phyloP scores from a whole-genome alignment of 2,888 invertebrate genomes.

The Danaus chrysippus region DNA sequence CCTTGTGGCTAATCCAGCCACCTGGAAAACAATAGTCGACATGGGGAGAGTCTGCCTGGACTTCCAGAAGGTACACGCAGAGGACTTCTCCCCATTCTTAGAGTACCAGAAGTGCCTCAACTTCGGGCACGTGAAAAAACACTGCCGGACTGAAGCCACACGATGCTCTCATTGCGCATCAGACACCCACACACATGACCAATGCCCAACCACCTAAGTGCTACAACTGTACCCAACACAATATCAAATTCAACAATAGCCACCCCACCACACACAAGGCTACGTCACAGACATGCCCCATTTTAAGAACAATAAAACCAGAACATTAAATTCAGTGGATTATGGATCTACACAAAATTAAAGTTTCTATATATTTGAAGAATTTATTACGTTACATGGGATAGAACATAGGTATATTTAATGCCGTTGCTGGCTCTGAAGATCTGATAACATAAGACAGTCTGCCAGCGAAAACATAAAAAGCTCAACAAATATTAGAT shows the following conservation, averaged over 20 bases:
- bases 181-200: neutral
- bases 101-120: too few relatives aligned
- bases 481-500: too few relatives aligned
- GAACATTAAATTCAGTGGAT: neutral
- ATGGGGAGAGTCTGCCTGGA: too few relatives aligned
- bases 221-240: neutral
- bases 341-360: too few relatives aligned
- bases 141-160: too few relatives aligned
- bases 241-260: neutral
- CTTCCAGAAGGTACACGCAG: too few relatives aligned
- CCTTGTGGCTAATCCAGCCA: too few relatives aligned
- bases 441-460: too few relatives aligned
- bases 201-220: neutral
- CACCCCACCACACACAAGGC: too few relatives aligned
- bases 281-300: slow-evolving; percentile 2
- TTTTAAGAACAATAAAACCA: neutral
- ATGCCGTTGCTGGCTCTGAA: slow-evolving; percentile 24
- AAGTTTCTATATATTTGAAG: slow-evolving; percentile 14
- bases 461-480: too few relatives aligned
- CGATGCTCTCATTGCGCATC: neutral
- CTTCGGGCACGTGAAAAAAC: slow-evolving; percentile 11
- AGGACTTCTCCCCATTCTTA: too few relatives aligned
- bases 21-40: too few relatives aligned
- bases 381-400: slow-evolving; percentile 3
- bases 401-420: slow-evolving; percentile 30